Base-by-base conservation (phyloP, 1,140 invertebrate genomes). In the Yoshiicerus persimilis region DNA sequence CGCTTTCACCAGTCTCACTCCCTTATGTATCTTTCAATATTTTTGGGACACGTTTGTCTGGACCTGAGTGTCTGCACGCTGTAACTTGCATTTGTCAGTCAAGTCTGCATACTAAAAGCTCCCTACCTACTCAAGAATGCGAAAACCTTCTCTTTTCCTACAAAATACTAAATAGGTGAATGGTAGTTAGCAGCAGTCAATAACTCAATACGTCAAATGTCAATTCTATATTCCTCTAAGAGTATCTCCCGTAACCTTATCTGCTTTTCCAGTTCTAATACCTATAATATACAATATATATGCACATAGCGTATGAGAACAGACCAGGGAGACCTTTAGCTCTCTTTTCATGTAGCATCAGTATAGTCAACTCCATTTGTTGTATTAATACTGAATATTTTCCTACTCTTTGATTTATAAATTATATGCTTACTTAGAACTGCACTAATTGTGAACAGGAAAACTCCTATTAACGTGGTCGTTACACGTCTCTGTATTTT, bases 151-250 rank as follows among this genome's bases (percentile, higher is more conserved):
- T 80, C 34, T 80, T 34, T 77, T 80, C 75, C 30, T 23, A 30
- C 30, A 80, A 80, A 80, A 80, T 80, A 80, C 75, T 80, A 80
- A 80, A 80, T 80, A 80, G 75, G n/a, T 80, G 75, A 80, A 80
- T 38, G 75, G 75, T 80, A 36, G 75, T 80, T 80, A 80, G 75
- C 32, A 80, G 32, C 32, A 80, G 75, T 80, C 75, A 80, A 80
- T 80, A 80, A 80, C 75, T 80, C 75, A 80, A 80, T 80, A 80
- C 75, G 75, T 80, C 75, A 80, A 80, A 80, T 80, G 75, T 34
- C 75, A 80, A 80, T 80, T 34, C 30, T 34, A 36, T 16, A 80
- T 77, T 4, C 70, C n/a, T n/a, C n/a, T n/a, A n/a, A n/a, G n/a
- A n/a, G 20, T 77, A 77, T 36, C 20, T 32, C n/a, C 13, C 75